Evolutionary conservation across 2,888 invertebrate species (phyloP), one percentile per base, ranked within the genome.

Genomic region (Dasysyrphus tricinctus): DNA sequence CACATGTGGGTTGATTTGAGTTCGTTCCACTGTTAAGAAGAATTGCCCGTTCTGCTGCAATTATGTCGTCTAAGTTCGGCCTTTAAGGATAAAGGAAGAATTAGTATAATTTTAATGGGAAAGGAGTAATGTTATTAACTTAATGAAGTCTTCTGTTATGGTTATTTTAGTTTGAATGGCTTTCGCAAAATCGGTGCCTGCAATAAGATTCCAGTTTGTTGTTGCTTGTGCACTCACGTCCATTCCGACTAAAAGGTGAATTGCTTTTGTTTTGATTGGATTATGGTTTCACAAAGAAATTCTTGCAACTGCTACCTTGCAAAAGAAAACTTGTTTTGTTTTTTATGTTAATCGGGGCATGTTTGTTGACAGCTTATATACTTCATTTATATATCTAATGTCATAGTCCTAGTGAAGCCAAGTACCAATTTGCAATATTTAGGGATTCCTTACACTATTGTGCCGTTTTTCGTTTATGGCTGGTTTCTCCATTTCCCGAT

Each of bases 201-300:
- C 90, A n/a, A 88, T 87, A 9, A 89, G 89, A 0, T 84, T 84
- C 92, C 92, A 92, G 69, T 88, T 91, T 63, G 90, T 89, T 1
- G 80, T 78, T 9, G 88, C 88, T 14, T 76, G 57, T n/a, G 84
- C 79, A 54, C 59, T 82, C 11, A 79, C 57, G 19, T 88, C 88
- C 88, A 88, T 88, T 47, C 9, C 65, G 57, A 24, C 1, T 11
- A 19, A 56, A 37, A n/a, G 16, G 1, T 70, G 11, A 6, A 51
- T n/a, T 9, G 2, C 32, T 57, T 80, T 65, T 84, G 70, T 75
- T 65, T n/a, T n/a, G n/a, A n/a, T n/a, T n/a, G n/a, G n/a, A n/a
- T n/a, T n/a, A n/a, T 49, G 39, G 7, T 16, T 34, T 16, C 6
- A 76, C 67, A 80, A 85, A 57, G 56, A 44, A 44, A 51, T 14